These are phyloP conservation scores for Loris lydekkerianus DNA, from an alignment of 2,797 vertebrate species.

Conservation along the genomic window DNA sequence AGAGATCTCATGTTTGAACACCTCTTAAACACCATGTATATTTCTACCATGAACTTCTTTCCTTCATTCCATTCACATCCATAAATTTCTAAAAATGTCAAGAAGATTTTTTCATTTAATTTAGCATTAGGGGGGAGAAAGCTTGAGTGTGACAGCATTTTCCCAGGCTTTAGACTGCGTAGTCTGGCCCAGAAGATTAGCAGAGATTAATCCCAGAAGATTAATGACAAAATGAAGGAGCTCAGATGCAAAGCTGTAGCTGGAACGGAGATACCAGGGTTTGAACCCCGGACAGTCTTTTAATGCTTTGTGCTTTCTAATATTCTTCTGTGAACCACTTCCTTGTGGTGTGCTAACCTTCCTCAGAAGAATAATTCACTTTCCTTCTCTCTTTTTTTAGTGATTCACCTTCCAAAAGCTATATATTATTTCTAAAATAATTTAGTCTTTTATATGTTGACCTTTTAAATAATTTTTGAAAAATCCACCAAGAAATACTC, in stretches of 20 bases:
- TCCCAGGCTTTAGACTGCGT: slow-evolving; percentile 34
- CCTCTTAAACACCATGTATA: slow-evolving; percentile 38
- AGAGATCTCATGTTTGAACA: slow-evolving; percentile 26
- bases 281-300: slow-evolving; percentile 61
- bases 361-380: not conserved
- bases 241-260: not conserved
- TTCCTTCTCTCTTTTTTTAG: not conserved
- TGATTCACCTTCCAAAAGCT: fast-evolving
- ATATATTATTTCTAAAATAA: not conserved
- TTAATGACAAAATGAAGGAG: slow-evolving; percentile 12
- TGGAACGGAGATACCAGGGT: not conserved
- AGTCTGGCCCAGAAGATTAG: not conserved
- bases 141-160: slow-evolving; percentile 25
- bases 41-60: slow-evolving; percentile 56
- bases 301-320: not conserved
- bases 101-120: slow-evolving; percentile 64
- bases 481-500: not conserved
- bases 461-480: not conserved
- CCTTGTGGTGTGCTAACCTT: not conserved
- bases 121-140: slow-evolving; percentile 45
- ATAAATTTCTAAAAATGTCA: slow-evolving; percentile 72
- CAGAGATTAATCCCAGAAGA: too few species aligned
- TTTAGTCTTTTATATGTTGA: not conserved
- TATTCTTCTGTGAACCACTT: not conserved
- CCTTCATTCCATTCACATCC: not conserved